Percentiles rank a stretch among this genome's conserved stretches.
Evolutionary conservation across 2,888 invertebrate genomes (phyloP).

Genomic region (Folsomia manolachei): DNA sequence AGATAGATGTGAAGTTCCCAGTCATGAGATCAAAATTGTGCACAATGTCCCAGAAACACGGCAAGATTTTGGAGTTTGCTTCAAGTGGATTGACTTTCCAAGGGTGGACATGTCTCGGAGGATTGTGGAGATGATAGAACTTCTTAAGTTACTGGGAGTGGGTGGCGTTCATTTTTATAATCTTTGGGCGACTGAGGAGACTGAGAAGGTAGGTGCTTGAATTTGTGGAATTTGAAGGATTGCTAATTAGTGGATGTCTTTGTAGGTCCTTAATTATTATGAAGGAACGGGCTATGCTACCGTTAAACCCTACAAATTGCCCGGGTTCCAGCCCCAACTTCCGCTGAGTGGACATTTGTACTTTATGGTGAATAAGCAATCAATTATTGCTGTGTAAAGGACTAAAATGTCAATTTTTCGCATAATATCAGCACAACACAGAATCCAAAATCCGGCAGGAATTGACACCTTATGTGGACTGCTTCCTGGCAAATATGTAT

Average conservation of each 20-base stretch:
- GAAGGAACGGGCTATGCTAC: background rate
- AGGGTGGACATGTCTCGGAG: background rate
- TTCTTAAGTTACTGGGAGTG: background rate
- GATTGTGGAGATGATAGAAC: background rate
- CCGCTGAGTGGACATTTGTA: background rate
- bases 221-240: no score
- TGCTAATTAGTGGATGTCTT: no score
- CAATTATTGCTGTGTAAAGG: no score
- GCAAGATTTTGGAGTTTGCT: background rate
- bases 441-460: background rate
- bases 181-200: background rate
- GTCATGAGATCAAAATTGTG: background rate
- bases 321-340: background rate
- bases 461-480: background rate
- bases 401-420: background rate
- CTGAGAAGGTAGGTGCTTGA: no score
- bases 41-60: background rate
- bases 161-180: background rate
- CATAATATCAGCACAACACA: background rate
- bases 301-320: background rate
- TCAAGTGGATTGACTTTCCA: background rate
- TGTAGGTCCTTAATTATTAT: background rate
- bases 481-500: background rate
- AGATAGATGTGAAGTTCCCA: background rate
- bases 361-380: background rate